Evolutionary conservation across 2,797 vertebrate genomes (phyloP), one percentile per base, ranked within the genome.

Genomic region (Danio jaintianensis): DNA sequence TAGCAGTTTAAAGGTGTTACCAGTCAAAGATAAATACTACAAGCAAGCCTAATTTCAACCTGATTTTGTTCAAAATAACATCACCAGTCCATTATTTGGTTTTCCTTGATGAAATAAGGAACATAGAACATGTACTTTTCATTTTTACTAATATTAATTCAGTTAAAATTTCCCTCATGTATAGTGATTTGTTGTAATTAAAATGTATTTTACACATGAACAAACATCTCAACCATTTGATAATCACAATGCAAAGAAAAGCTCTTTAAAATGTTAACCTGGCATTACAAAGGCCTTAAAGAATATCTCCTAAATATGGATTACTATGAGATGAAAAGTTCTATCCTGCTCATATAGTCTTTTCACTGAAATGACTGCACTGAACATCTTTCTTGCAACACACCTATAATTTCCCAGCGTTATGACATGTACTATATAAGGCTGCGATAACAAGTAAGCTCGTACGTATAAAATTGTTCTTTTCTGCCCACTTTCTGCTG

Each of bases 351-450:
- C 38, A 16, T 18, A 40, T 40, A 53, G 9, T 59, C n/a, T 36
- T 22, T 50, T 50, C 9, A 58, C 40, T 67, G n/a, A 64, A 63
- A 43, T 6, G 18, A 76, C 15, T 53, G 43, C 12, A 16, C 36
- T 12, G 45, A 55, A 76, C 29, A 55, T 22, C 16, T 0, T 38
- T 38, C 53, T 20, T 58, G 22, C 42, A 68, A 16, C 55, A 61
- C n/a, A 16, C 53, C 76, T 70, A 78, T 78, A 61, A 78, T 69
- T 78, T 58, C 42, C 43, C 64, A 36, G 22, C 48, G 76, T 78
- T 68, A 58, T 68, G 76, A 66, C 50, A 55, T 45, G 40, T 55
- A n/a, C 29, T 69, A 68, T 68, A 59, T 59, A 69, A 78, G 29
- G 53, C 42, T 47, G 40, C 4, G 11, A 48, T 68, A 77, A 55